These are phyloP conservation scores for Tragelaphus scriptus DNA, from an alignment of 2,113 vertebrate genomes.

Conservation along the genomic window DNA sequence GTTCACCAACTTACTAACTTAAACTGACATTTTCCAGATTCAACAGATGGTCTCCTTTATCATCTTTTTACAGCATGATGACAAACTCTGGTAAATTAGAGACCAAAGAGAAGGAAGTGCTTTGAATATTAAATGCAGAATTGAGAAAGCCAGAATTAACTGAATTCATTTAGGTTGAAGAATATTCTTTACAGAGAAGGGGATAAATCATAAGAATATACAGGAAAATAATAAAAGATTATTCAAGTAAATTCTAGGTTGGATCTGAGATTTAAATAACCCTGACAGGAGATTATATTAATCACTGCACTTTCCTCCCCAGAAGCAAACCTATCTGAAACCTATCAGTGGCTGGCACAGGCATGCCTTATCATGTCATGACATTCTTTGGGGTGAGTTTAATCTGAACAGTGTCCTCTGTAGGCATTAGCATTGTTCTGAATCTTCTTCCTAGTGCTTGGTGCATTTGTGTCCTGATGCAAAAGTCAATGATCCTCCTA, in stretches of 20 bases:
- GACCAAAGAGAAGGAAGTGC: constrained; percentile 77
- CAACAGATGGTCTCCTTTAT: constrained; percentile 75
- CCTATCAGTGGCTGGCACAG: not conserved
- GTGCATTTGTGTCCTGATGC: not conserved
- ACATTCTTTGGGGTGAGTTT: not conserved
- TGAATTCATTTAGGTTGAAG: constrained; percentile 82
- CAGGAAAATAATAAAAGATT: constrained; percentile 76
- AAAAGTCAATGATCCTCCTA: not conserved
- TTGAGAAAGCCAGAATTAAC: constrained; percentile 72
- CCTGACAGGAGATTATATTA: constrained; percentile 10
- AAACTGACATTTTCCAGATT: constrained; percentile 69
- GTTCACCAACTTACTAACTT: constrained; percentile 33
- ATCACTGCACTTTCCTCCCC: constrained; percentile 24
- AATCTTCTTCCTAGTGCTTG: not conserved
- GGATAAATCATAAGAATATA: constrained; percentile 71
- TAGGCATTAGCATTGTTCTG: not conserved
- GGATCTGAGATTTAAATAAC: constrained; percentile 62
- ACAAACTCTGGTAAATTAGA: constrained; percentile 78
- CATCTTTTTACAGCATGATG: constrained; percentile 79
- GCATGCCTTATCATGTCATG: not conserved
- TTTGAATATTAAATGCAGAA: constrained; percentile 76
- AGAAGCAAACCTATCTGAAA: constrained; percentile 18
- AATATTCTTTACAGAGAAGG: constrained; percentile 76
- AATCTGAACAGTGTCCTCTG: constrained; percentile 24
- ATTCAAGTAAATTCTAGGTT: constrained; percentile 70